Evolutionary conservation across 2,113 vertebrate genomes (phyloP), one percentile per base, ranked within the genome.

Genomic region (Alligator sinensis): DNA sequence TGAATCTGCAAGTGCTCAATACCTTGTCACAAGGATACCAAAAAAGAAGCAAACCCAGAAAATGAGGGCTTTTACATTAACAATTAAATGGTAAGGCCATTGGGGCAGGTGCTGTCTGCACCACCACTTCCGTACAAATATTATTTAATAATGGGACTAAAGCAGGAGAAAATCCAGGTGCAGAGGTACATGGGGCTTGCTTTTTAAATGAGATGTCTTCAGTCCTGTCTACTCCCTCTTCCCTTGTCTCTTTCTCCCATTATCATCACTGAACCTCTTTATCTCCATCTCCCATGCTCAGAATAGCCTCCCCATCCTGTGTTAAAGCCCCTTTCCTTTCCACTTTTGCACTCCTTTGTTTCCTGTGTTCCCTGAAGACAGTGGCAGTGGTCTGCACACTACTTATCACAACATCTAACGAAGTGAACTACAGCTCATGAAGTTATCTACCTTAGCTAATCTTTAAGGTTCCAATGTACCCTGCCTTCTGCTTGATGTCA

Each of bases 281-380:
- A n/a, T 47, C 19, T 60, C 7, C 3, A 4, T 63, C 30, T 19
- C 7, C 0, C 0, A 0, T 3, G 12, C 81, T 81, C 54, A 28
- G 38, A 58, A 34, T 5, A 87, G 57, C 13, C 47, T 75, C 27
- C 54, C 81, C 24, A 14, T 62, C n/a, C 11, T 5, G 15, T 19
- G 17, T 34, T 21, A 70, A 70, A 47, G 47, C 47, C 66, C 66
- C 34, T 30, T 70, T 72, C 34, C 34, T 72, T 38, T 24, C 6
- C 68, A 38, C 21, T 47, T 47, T 47, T 47, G 47, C 47, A 47
- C 47, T 47, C 34, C 21, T 11, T 12, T 21, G 38, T 38, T 21
- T 30, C 34, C 11, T 6, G 34, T 72, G 21, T 47, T 72, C 17
- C 68, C 34, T 38, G 34, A 22, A 22, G 68, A 72, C 30, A 34